Evolutionary conservation across 2,113 vertebrate species (phyloP), one percentile per base, ranked within the genome.

Genomic region (Cyprinodon tularosa): DNA sequence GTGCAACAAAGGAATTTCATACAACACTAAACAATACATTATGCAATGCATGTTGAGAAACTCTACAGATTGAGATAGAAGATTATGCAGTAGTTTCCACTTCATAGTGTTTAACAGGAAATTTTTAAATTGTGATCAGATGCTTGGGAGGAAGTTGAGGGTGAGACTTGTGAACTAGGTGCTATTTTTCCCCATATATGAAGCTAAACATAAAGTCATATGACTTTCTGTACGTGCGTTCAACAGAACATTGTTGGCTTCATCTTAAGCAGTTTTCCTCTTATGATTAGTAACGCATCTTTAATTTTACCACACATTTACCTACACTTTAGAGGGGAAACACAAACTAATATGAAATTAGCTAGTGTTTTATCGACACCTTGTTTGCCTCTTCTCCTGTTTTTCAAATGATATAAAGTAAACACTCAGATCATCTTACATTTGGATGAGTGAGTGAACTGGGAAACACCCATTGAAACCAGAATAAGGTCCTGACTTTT

Each of bases 211-310:
- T 1, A 37, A 0, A 67, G 13, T 50, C 0, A 1, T n/a, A 3
- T 17, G 20, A 44, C 0, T 60, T n/a, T 45, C 48, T 72, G 57
- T 6, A 7, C 36, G 8, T n/a, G 39, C 69, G 13, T 7, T 0
- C 0, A 48, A 15, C 10, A 20, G 7, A 17, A 9, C 3, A 12
- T n/a, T 22, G 37, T 0, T 59, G 29, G 47, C 0, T 66, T 42
- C 66, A 13, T 17, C 0, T 61, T 3, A 42, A 62, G 22, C 20
- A 9, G 4, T 29, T 50, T 65, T 14, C 47, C 6, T 22, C 40
- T 36, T 22, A 47, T 37, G 12, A 36, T 29, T 73, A 9, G 39
- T 62, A 5, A 47, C 14, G 4, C n/a, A 60, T 6, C 3, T 47
- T 8, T 45, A 62, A 60, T 13, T 0, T 57, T 12, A 39, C 11